Evolutionary conservation across 2,113 vertebrate genomes (phyloP).

Genomic region (Pterocles burchelli): DNA sequence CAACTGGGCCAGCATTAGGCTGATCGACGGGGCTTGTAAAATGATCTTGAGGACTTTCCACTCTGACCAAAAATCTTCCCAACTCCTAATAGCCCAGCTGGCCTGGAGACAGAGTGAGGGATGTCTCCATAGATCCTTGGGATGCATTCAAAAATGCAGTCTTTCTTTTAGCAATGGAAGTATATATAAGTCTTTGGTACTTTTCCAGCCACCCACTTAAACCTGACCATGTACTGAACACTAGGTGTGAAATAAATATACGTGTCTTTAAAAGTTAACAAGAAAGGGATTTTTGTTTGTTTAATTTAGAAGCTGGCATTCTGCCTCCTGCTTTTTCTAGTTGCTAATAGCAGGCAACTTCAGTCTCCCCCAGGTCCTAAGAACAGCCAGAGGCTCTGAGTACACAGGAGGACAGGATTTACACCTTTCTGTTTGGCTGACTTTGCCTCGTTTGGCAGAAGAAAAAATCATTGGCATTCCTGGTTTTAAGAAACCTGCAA

Average conservation of each 20-base stretch:
- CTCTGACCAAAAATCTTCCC: background rate
- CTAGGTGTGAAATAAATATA: constrained; percentile 33
- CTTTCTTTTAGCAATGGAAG: background rate
- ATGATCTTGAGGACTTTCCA: background rate
- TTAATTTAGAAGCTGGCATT: constrained; percentile 33
- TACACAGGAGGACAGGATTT: constrained; percentile 1
- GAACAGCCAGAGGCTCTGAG: background rate
- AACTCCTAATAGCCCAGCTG: background rate
- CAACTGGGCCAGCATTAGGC: background rate
- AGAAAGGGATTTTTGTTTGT: constrained; percentile 16
- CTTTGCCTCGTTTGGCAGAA: background rate
- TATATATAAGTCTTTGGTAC: background rate
- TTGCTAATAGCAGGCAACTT: background rate
- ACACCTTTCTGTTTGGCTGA: constrained; percentile 47
- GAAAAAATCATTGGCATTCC: background rate
- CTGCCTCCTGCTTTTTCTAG: background rate
- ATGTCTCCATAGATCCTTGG: background rate
- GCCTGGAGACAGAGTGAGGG: rapidly evolving
- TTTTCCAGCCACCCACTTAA: background rate
- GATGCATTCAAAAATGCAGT: background rate
- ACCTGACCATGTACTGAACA: background rate
- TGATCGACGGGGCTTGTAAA: background rate
- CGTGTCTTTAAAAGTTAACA: background rate
- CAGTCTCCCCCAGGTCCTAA: background rate
- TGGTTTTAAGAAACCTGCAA: background rate